Percentiles rank a stretch among this genome's conserved stretches.
These are phyloP conservation scores for Gambusia yucatana DNA, from an alignment of 2,797 vertebrate genomes.

Conservation along the genomic window DNA sequence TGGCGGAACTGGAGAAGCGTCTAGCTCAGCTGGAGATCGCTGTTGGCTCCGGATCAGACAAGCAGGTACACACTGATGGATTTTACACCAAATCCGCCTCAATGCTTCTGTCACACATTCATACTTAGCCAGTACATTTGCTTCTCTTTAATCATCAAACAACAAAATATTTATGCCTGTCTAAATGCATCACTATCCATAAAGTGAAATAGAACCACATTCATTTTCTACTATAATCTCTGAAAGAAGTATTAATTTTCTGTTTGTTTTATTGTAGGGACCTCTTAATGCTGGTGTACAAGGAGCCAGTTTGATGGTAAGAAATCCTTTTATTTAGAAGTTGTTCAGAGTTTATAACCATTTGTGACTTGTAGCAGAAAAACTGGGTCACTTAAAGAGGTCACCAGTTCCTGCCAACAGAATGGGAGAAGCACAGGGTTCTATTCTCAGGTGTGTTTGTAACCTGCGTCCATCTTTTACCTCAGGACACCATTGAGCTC, in stretches of 20 bases:
- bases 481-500: conserved; percentile 90
- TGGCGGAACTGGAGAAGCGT: conserved; percentile 92
- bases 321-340: conserved; percentile 37
- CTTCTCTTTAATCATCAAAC: conserved; percentile 23
- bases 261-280: conserved; percentile 79
- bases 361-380: conserved; percentile 44
- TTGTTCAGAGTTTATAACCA: conserved; percentile 23
- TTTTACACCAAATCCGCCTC: conserved; percentile 6
- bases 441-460: conserved; percentile 2
- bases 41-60: conserved; percentile 89
- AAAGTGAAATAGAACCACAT: conserved; percentile 32
- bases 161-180: not conserved
- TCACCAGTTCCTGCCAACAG: conserved; percentile 38
- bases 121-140: conserved; percentile 13
- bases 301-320: conserved; percentile 90
- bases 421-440: conserved; percentile 16
- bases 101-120: conserved; percentile 29
- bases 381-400: conserved; percentile 60
- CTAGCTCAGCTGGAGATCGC: conserved; percentile 90
- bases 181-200: conserved; percentile 11
- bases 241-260: conserved; percentile 11
- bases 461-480: conserved; percentile 17
- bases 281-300: conserved; percentile 88
- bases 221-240: conserved; percentile 32
- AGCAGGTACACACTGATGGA: conserved; percentile 81